These are phyloP conservation scores for Tinamus major DNA, from an alignment of 2,797 vertebrate genomes.

Conservation along the genomic window DNA sequence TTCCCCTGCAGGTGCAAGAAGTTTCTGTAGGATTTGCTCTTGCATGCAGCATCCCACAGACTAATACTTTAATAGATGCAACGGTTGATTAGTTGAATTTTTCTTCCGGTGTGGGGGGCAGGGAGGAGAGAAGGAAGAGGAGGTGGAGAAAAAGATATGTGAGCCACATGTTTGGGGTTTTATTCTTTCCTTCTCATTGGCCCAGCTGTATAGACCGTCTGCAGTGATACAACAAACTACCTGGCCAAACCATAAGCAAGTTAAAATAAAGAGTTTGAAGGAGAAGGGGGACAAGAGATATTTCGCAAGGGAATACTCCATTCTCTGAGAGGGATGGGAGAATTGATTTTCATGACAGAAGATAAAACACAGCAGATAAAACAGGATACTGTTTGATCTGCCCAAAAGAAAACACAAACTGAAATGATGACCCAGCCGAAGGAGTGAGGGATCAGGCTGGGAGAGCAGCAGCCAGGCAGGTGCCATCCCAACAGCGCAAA, in stretches of 20 bases:
- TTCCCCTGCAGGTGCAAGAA: slow-evolving; percentile 69
- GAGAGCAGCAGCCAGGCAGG: neutral
- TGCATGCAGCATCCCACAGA: slow-evolving; percentile 38
- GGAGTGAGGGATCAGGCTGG: neutral
- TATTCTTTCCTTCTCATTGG: neutral
- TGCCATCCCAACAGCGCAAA: neutral
- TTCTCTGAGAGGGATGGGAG: slow-evolving; percentile 36
- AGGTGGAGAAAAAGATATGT: neutral
- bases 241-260: slow-evolving; percentile 17
- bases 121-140: neutral
- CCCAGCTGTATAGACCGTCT: neutral
- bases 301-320: slow-evolving; percentile 50
- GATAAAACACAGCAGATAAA: slow-evolving; percentile 30
- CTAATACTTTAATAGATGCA: slow-evolving; percentile 44
- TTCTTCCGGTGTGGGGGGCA: neutral
- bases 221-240: neutral
- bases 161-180: neutral
- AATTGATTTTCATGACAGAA: slow-evolving; percentile 59
- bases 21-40: slow-evolving; percentile 60
- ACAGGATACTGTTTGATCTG: slow-evolving; percentile 18
- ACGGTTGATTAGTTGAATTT: slow-evolving; percentile 15
- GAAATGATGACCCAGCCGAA: neutral
- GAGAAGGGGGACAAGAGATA: slow-evolving; percentile 9
- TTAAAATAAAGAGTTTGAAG: slow-evolving; percentile 44
- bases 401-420: neutral